A percentile compares a stretch with the other conserved stretches of the same genome.
Evolutionary conservation across 2,797 vertebrate genomes (phyloP).

Genomic region (Rhabdophis nuchalis): DNA sequence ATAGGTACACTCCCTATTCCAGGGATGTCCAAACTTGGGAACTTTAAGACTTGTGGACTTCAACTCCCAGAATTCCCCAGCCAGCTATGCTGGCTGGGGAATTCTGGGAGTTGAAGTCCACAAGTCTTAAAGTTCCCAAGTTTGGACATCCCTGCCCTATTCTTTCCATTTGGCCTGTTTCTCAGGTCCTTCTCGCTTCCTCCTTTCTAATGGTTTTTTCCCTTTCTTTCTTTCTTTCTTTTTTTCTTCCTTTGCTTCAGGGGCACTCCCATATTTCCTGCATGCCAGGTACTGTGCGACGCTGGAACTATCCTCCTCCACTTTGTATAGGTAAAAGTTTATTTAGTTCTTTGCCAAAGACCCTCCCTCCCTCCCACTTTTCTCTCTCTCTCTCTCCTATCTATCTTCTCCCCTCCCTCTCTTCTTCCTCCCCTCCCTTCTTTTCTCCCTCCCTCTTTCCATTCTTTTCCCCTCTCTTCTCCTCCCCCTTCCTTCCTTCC

Average conservation of each 20-base stretch:
- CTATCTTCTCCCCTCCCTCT: background rate
- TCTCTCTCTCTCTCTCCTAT: background rate
- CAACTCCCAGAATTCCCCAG: too few species aligned
- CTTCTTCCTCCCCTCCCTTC: background rate
- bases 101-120: too few species aligned
- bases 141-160: too few species aligned
- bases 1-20: background rate
- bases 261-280: conserved; percentile 97
- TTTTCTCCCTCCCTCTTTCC: background rate
- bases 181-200: background rate
- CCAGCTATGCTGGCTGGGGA: too few species aligned
- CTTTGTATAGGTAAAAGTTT: conserved; percentile 88
- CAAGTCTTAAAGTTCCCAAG: too few species aligned
- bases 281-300: conserved; percentile 94
- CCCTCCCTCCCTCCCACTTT: background rate
- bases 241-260: conserved; percentile 64
- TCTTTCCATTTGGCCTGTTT: background rate
- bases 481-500: background rate
- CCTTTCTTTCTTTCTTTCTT: background rate
- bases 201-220: background rate
- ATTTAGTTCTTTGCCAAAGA: background rate
- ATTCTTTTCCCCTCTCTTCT: background rate
- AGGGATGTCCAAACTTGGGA: too few species aligned
- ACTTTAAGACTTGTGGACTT: too few species aligned
- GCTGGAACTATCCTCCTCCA: conserved; percentile 97